phyloP scores from a whole-genome alignment of 2,797 vertebrate genomes.

The Bovichtus diacanthus region DNA sequence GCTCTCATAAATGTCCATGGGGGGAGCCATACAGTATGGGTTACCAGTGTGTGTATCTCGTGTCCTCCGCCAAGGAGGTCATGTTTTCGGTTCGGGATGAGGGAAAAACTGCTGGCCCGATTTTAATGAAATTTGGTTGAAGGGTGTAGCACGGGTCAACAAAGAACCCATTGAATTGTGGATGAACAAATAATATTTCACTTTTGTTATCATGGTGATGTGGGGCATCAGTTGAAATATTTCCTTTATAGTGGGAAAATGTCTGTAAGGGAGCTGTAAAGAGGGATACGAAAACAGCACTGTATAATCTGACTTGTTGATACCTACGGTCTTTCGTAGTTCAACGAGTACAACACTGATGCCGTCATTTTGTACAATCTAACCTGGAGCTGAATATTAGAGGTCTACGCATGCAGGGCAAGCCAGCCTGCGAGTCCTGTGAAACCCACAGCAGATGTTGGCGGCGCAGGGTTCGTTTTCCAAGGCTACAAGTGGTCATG shows the following conservation, averaged over 20 bases:
- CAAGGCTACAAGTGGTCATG: constrained; percentile 48
- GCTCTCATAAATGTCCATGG: constrained; percentile 1
- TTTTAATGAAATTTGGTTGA: too few species aligned
- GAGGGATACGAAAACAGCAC: background rate
- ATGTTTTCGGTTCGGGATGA: too few species aligned
- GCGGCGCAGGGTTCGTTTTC: constrained; percentile 34
- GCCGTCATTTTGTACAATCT: background rate
- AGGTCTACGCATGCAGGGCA: constrained; percentile 3
- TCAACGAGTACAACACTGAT: background rate
- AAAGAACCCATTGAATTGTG: too few species aligned
- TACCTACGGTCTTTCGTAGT: background rate
- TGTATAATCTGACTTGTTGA: background rate
- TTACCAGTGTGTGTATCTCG: background rate
- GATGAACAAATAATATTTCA: too few species aligned
- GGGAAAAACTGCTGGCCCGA: too few species aligned
- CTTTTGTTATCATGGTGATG: too few species aligned
- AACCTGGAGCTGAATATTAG: constrained; percentile 1
- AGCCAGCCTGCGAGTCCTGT: background rate
- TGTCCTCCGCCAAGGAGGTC: too few species aligned
- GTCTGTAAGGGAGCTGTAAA: background rate
- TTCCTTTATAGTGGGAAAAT: too few species aligned
- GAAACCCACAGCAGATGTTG: constrained; percentile 51
- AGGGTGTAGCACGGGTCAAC: too few species aligned
- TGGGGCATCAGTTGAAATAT: too few species aligned
- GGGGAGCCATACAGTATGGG: too few species aligned